Conservation (phyloP, 2,888 invertebrate genomes). For the Drosophila anomalipes region DNA sequence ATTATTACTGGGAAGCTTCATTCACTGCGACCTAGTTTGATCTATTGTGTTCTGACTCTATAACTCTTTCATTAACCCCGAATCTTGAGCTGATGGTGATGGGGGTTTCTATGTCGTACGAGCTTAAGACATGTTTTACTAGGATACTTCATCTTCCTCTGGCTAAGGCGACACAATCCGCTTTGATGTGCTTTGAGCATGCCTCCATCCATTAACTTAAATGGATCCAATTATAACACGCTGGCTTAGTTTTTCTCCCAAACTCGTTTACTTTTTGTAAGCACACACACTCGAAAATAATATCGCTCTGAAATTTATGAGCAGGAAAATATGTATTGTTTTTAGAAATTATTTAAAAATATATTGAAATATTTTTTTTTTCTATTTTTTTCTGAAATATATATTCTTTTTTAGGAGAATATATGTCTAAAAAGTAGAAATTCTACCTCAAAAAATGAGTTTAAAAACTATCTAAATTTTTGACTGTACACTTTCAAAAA, state of each 20-base stretch:
- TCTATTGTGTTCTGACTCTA: not conserved
- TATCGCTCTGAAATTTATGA: not conserved
- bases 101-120: not conserved
- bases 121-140: not conserved
- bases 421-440: too few species aligned
- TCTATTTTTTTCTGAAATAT: too few species aligned
- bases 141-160: not conserved
- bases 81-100: not conserved
- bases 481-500: too few species aligned
- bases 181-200: not conserved
- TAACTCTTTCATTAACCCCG: not conserved
- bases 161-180: constrained; percentile 1
- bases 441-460: too few species aligned
- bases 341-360: not conserved
- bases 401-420: too few species aligned
- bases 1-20: not conserved
- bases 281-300: not conserved
- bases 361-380: not conserved
- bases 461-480: too few species aligned
- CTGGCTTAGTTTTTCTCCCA: not conserved
- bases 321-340: not conserved
- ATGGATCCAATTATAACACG: not conserved
- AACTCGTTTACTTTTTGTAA: not conserved
- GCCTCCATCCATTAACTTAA: not conserved
- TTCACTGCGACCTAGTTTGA: not conserved